phyloP scores from a whole-genome alignment of 2,797 vertebrate species.

The Sebastes variabilis region DNA sequence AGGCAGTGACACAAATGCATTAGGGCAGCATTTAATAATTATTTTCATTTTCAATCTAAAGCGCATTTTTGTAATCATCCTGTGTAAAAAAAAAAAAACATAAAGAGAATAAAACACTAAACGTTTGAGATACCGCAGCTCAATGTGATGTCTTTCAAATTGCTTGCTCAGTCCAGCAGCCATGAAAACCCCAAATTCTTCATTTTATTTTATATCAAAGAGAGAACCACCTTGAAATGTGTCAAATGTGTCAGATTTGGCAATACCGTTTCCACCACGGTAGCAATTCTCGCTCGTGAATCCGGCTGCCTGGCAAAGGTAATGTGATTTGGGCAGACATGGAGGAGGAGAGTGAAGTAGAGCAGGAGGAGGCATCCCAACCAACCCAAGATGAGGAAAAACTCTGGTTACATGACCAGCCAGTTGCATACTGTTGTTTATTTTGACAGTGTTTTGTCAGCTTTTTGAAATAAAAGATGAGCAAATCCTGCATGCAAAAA shows the following conservation, averaged over 20 bases:
- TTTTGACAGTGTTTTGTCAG: too few relatives aligned
- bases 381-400: too few relatives aligned
- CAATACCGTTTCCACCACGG: too few relatives aligned
- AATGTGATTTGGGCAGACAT: too few relatives aligned
- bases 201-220: not conserved
- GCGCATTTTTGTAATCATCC: not conserved
- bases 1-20: slow-evolving; percentile 1
- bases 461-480: too few relatives aligned
- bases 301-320: too few relatives aligned
- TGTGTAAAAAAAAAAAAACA: not conserved
- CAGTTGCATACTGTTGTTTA: too few relatives aligned
- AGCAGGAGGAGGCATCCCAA: too few relatives aligned
- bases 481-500: too few relatives aligned
- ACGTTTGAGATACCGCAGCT: not conserved
- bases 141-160: not conserved
- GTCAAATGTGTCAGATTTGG: not conserved
- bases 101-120: not conserved
- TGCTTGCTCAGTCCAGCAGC: not conserved
- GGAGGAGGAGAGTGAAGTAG: too few relatives aligned
- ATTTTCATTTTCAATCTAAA: not conserved
- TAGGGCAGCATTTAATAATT: not conserved
- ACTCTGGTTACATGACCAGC: too few relatives aligned
- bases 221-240: not conserved
- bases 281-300: too few relatives aligned
- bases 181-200: not conserved